Base-by-base conservation (phyloP, 2,113 vertebrate genomes). In the Phycodurus eques region DNA sequence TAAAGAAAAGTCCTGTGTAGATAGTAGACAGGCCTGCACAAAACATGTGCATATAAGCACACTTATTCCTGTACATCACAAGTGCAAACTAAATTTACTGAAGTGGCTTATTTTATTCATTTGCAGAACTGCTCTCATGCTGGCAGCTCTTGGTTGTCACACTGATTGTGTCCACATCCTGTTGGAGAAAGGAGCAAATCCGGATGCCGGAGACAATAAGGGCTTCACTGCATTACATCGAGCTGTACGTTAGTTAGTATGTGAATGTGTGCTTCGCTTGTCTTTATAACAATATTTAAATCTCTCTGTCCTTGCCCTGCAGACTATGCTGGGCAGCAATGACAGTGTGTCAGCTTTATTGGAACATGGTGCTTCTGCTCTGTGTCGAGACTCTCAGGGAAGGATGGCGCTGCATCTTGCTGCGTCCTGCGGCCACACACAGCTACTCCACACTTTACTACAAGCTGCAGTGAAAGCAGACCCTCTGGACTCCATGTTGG, bases 121-220 rank as follows among this genome's bases (percentile, higher is more conserved):
- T 70, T 15, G 2, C 80, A 98, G 97, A 85, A 98, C 96, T 70
- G 94, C 96, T 0, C 90, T 99, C 85, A 98, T 98, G 96, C 87
- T 98, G 90, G 96, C 96, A 0, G 93, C 96, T 87, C 91, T 96
- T 88, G 95, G 95, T 8, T 86, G 93, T 80, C 95, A 99, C 31
- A 93, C 94, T 0, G 96, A 98, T 90, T 99, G 96, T 60, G 93
- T 96, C 69, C 95, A 97, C 70, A 95, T 99, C 81, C 92, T 99
- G 83, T 88, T 99, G 89, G 96, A 99, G 89, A 97, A 96, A 88
- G 96, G 95, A 74, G 95, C 95, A 61, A 94, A 93, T 2, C 91
- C 93, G 1, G 95, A 99, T 11, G 91, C 93, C 47, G 94, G 93
- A 4, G 97, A 99, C 90, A 95, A 93, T 82, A 93, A 93, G 80